Percentiles rank a stretch among this genome's conserved stretches.
Conservation (phyloP, 2,797 vertebrate species). For the Manis crassicaudata region DNA sequence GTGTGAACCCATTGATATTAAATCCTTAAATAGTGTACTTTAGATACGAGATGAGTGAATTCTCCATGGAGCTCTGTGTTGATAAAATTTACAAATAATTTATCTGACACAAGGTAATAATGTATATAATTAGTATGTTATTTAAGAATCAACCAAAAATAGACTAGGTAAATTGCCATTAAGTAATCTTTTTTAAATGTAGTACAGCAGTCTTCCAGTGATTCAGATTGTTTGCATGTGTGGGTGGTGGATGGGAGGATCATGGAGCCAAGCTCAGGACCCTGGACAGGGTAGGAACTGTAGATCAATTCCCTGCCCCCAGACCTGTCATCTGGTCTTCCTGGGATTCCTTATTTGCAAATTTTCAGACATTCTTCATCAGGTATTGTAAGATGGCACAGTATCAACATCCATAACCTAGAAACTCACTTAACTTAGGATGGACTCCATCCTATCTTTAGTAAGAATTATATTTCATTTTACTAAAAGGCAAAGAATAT, state of each 20-base stretch:
- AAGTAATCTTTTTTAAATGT: not conserved
- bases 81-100: not conserved
- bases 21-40: not conserved
- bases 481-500: not conserved
- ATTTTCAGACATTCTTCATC: not conserved
- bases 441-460: not conserved
- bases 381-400: not conserved
- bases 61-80: not conserved
- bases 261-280: not conserved
- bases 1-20: not conserved
- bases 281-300: not conserved
- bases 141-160: slow-evolving; percentile 21
- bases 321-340: not conserved
- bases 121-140: not conserved
- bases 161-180: not conserved
- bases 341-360: not conserved
- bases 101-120: not conserved
- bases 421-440: not conserved
- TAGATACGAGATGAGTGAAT: not conserved
- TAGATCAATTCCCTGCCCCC: not conserved
- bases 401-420: not conserved
- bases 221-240: not conserved
- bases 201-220: not conserved
- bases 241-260: not conserved
- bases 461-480: not conserved